Percentiles rank a stretch among this genome's conserved stretches.
Evolutionary conservation across 35 echinoderm and acorn worm genomes (phyloP).

Genomic region (Apostichopus japonicus): DNA sequence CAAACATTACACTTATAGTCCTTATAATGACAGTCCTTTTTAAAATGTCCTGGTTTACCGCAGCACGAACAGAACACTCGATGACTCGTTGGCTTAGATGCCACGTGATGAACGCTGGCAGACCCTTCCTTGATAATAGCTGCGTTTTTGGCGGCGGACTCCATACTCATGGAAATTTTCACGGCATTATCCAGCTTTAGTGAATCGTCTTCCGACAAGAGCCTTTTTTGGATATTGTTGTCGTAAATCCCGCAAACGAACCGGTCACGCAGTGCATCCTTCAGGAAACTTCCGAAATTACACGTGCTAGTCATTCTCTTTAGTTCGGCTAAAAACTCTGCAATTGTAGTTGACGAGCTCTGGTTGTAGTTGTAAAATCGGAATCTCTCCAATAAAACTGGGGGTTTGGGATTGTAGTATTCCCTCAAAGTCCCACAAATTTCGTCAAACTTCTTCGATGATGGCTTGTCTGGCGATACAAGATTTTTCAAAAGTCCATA

Average conservation of each 20-base stretch:
- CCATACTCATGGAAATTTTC: not conserved
- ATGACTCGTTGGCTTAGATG: not conserved
- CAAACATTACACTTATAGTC: not conserved
- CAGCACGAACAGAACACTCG: not conserved
- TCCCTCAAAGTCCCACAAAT: constrained; percentile 2
- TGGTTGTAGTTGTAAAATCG: constrained; percentile 22
- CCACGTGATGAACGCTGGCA: not conserved
- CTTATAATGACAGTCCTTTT: not conserved
- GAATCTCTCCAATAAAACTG: constrained; percentile 20
- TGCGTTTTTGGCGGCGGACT: not conserved
- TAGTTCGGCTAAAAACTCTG: constrained; percentile 16
- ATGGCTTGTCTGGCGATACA: not conserved
- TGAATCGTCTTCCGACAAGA: constrained; percentile 20
- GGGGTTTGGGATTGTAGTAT: constrained; percentile 1
- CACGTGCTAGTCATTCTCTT: constrained; percentile 24
- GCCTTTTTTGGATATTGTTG: not conserved
- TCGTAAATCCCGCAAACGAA: constrained; percentile 7
- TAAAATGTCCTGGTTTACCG: constrained; percentile 28
- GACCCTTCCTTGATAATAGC: constrained; percentile 1
- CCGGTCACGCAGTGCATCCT: not conserved
- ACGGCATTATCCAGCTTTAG: not conserved
- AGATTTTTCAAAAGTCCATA: constrained; percentile 30
- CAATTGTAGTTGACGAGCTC: not conserved
- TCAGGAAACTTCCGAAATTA: not conserved
- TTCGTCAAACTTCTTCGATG: not conserved